A percentile compares a stretch with the other conserved stretches of the same genome.
Conservation (phyloP, 2,888 invertebrate genomes). For the Phorcus lineatus region DNA sequence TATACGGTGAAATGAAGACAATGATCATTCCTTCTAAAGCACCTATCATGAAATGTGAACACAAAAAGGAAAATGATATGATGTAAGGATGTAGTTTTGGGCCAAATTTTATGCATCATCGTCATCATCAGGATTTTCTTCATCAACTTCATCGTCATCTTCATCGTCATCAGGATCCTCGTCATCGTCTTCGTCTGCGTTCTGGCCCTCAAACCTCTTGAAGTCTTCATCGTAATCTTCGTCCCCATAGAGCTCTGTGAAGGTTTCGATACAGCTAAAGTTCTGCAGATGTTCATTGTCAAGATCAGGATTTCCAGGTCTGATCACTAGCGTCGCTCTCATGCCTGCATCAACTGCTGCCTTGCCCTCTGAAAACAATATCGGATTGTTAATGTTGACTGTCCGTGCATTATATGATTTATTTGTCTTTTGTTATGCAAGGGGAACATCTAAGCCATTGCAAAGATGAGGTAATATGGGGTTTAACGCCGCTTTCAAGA, state of each 20-base stretch:
- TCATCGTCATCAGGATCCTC: slow-evolving; percentile 54
- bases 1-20: slow-evolving; percentile 2
- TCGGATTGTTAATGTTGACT: too few species aligned
- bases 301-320: slow-evolving; percentile 87
- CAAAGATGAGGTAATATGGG: too few species aligned
- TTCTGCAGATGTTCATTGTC: slow-evolving; percentile 78
- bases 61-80: slow-evolving; percentile 9
- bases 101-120: slow-evolving; percentile 42
- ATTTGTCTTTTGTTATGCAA: not conserved
- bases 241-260: slow-evolving; percentile 69
- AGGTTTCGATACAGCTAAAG: slow-evolving; percentile 66
- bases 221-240: slow-evolving; percentile 61
- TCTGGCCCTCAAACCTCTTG: slow-evolving; percentile 47
- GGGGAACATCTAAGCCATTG: too few species aligned
- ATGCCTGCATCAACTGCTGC: slow-evolving; percentile 88
- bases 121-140: slow-evolving; percentile 79
- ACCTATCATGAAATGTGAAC: slow-evolving; percentile 15
- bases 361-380: slow-evolving; percentile 83
- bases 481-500: too few species aligned
- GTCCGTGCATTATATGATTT: too few species aligned
- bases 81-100: not conserved
- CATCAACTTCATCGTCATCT: slow-evolving; percentile 54
- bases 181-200: slow-evolving; percentile 49
- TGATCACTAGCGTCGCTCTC: slow-evolving; percentile 82
- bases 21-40: slow-evolving; percentile 6